Conservation (phyloP, 2,113 vertebrate genomes). For the Callospermophilus lateralis region DNA sequence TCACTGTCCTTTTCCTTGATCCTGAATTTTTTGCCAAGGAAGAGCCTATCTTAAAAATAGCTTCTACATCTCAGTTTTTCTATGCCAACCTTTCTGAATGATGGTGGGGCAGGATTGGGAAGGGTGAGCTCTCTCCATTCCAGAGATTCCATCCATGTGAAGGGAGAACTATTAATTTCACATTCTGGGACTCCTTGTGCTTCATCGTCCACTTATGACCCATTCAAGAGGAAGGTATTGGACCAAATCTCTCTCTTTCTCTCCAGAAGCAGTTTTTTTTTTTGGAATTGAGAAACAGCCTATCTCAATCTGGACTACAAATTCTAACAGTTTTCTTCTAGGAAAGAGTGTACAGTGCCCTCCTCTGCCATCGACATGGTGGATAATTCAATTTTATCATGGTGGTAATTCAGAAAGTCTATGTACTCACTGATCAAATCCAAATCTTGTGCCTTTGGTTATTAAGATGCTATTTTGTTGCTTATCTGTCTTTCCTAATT, state of each 20-base stretch:
- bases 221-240: not conserved
- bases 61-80: not conserved
- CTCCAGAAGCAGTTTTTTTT: not conserved
- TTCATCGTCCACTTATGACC: not conserved
- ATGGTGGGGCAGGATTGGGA: not conserved
- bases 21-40: not conserved
- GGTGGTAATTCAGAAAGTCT: not conserved
- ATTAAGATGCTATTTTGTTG: conserved; percentile 21
- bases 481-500: conserved; percentile 48
- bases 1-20: not conserved
- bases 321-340: not conserved
- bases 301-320: not conserved
- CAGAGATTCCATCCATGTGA: not conserved
- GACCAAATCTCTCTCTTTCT: not conserved
- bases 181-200: not conserved
- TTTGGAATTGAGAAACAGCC: not conserved
- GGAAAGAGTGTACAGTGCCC: not conserved
- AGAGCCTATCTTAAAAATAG: not conserved
- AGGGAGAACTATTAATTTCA: not conserved
- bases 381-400: not conserved
- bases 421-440: not conserved
- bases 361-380: not conserved
- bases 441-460: not conserved
- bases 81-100: not conserved
- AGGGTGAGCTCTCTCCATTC: not conserved